Evolutionary conservation across 2,888 invertebrate species (phyloP).

Genomic region (Xylota sylvarum): DNA sequence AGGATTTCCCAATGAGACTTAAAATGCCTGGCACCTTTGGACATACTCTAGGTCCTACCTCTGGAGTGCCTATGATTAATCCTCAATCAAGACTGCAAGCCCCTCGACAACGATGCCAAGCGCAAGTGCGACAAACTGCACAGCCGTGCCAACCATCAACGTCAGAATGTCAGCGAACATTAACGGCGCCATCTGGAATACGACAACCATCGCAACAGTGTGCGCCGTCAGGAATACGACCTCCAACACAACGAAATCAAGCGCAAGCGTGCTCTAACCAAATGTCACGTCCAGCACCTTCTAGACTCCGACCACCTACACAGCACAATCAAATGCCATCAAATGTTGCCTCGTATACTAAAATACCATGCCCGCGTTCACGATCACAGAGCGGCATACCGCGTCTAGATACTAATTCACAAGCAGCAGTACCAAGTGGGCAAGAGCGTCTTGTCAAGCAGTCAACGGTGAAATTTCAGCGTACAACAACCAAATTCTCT

Average conservation of each 20-base stretch:
- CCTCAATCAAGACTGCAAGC: slow-evolving; percentile 15
- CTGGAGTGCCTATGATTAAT: background rate
- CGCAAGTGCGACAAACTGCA: background rate
- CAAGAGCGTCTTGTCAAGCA: slow-evolving; percentile 60
- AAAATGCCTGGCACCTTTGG: slow-evolving; percentile 41
- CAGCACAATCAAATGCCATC: slow-evolving; percentile 5
- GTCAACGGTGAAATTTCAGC: slow-evolving; percentile 45
- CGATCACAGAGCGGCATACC: slow-evolving; percentile 20
- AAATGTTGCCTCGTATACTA: background rate
- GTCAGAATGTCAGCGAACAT: background rate
- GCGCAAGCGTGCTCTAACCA: background rate
- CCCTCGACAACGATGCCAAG: background rate
- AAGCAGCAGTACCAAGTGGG: background rate
- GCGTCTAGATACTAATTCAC: background rate
- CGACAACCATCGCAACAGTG: background rate
- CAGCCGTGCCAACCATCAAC: background rate
- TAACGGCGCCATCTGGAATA: background rate
- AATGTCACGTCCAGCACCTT: background rate
- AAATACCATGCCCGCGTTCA: slow-evolving; percentile 7
- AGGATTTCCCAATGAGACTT: slow-evolving; percentile 1
- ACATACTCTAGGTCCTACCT: background rate
- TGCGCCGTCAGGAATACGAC: background rate
- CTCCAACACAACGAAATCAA: background rate
- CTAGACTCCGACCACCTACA: background rate
- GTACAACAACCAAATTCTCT: slow-evolving; percentile 47